Conservation (phyloP, 35 echinoderm and acorn worm species). For the Anneissia japonica region DNA sequence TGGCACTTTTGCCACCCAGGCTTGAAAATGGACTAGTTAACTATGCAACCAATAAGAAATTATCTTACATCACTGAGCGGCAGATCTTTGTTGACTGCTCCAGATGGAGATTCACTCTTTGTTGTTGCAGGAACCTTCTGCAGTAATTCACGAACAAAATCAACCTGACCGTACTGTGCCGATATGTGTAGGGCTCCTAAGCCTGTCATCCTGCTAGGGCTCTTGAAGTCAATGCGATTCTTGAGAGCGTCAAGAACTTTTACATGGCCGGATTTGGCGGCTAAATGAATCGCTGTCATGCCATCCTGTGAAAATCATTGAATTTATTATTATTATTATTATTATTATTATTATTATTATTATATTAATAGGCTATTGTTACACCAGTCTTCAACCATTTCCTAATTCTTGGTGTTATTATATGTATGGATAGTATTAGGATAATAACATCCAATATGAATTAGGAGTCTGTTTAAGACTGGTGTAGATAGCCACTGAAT, state of each 20-base stretch:
- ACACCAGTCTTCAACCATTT: too few species aligned
- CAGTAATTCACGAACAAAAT: constrained; percentile 95
- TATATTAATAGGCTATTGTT: too few species aligned
- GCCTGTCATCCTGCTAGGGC: constrained; percentile 83
- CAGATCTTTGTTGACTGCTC: constrained; percentile 40
- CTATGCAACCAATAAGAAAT: neutral
- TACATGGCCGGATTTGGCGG: constrained; percentile 77
- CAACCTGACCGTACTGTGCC: constrained; percentile 85
- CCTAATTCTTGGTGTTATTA: too few species aligned
- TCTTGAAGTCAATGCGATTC: constrained; percentile 73
- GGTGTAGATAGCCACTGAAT: too few species aligned
- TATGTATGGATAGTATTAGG: too few species aligned
- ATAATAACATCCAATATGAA: too few species aligned
- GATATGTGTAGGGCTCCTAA: constrained; percentile 85
- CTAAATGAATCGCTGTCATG: constrained; percentile 90
- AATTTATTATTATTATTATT: too few species aligned
- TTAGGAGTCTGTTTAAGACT: too few species aligned
- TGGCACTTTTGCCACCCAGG: too few species aligned
- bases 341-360: too few species aligned
- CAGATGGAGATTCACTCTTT: constrained; percentile 62
- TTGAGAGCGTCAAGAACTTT: constrained; percentile 75
- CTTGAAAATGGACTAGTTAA: too few species aligned
- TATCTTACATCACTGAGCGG: constrained; percentile 72
- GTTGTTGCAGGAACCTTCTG: constrained; percentile 72
- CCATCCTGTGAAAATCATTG: too few species aligned